These are phyloP conservation scores for Oedothorax gibbosus DNA, from an alignment of 1,140 invertebrate genomes.

Conservation along the genomic window DNA sequence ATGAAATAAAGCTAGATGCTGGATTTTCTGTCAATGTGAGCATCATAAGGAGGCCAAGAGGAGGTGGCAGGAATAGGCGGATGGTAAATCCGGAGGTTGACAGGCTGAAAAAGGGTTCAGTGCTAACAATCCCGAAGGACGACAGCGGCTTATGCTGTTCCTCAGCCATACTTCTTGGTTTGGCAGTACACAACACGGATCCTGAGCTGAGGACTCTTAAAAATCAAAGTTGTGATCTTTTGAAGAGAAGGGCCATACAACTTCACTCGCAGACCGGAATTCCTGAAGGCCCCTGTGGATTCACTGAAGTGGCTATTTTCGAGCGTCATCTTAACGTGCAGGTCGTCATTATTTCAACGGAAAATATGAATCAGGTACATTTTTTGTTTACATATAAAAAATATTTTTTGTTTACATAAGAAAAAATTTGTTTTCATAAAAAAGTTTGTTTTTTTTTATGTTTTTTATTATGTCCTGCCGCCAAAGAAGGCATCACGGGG, in stretches of 20 bases:
- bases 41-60: neutral
- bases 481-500: conserved; percentile 4
- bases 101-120: neutral
- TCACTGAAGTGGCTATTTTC: conserved; percentile 3
- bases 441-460: too few relatives aligned
- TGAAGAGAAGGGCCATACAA: neutral
- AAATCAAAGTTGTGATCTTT: neutral
- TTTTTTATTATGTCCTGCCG: neutral
- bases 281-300: conserved; percentile 14
- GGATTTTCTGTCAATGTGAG: neutral
- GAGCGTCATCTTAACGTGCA: conserved; percentile 10
- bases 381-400: too few relatives aligned
- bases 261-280: neutral
- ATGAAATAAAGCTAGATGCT: neutral
- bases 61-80: neutral
- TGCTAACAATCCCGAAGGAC: neutral
- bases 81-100: neutral
- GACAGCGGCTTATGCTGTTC: neutral
- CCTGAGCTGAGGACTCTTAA: neutral
- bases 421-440: too few relatives aligned
- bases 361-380: conserved; percentile 27
- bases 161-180: neutral
- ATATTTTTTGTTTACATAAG: too few relatives aligned
- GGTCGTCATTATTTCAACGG: conserved; percentile 23
- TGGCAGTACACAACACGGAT: neutral